Evolutionary conservation across 2,113 vertebrate genomes (phyloP).

Genomic region (Grammomys surdaster): DNA sequence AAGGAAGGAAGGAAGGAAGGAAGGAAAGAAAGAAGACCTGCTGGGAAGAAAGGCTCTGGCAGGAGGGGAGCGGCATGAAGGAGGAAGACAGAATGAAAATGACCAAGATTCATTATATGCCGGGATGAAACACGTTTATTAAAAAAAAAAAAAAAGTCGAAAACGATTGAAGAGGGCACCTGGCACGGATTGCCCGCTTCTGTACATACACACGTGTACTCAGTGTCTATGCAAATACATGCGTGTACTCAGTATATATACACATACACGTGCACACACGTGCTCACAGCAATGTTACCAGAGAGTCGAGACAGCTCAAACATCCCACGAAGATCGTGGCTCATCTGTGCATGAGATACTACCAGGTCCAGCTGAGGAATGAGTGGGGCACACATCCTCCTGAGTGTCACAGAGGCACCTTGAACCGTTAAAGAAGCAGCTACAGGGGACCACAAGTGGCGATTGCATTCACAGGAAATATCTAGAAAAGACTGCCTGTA

Average conservation of each 20-base stretch:
- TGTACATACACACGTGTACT: accelerated
- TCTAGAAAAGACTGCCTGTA: neutral
- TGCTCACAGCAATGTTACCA: neutral
- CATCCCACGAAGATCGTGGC: neutral
- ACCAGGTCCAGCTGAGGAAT: neutral
- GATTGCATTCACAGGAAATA: neutral
- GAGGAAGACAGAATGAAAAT: neutral
- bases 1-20: no score
- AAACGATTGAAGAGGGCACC: neutral
- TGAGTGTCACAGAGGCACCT: neutral
- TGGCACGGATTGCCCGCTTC: neutral
- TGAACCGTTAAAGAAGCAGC: neutral
- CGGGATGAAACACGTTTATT: neutral
- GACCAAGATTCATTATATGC: neutral
- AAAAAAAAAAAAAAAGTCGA: neutral
- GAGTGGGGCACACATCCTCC: neutral
- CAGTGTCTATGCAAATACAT: neutral
- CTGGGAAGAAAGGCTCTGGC: neutral
- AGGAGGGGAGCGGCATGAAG: neutral
- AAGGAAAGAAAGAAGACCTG: no score
- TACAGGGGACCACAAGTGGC: neutral
- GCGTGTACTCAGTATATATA: accelerated
- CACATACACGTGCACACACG: neutral
- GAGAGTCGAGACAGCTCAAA: neutral
- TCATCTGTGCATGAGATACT: no score